Evolutionary conservation across 2,888 invertebrate genomes (phyloP), one percentile per base, ranked within the genome.

Genomic region (Candidula unifasciata): DNA sequence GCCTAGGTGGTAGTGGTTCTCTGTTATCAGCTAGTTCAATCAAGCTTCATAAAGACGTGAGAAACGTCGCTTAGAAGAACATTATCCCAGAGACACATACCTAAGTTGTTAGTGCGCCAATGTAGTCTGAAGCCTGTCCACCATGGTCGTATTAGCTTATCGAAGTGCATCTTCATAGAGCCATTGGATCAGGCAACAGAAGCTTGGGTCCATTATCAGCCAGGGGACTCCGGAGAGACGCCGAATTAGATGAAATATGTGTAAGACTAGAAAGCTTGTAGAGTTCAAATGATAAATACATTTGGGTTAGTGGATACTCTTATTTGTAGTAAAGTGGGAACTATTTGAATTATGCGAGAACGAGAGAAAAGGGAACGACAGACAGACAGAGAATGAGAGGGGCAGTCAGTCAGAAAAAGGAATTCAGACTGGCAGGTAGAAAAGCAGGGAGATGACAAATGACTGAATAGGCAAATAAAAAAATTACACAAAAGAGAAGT

Each of bases 81-180:
- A 52, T 33, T 33, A 54, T 24, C 54, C 13, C 71, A 69, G 21
- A 10, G 71, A 2, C 3, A 44, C 71, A 80, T 80, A 24, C 71
- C 80, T 57, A 0, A 8, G 80, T 33, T 13, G 80, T 37, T 37
- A 80, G 60, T 52, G 27, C 18, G 57, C 16, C 6, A 57, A 37
- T 66, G 80, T 52, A 54, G 54, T 80, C 52, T 44, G 35, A 71
- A 60, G 54, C 57, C 54, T 27, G 71, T 54, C 33, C 30, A 71
- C 71, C 13, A 71, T 35, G 54, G n/a, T 57, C 69, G 57, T 71
- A 33, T 71, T 33, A 71, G 71, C 80, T 80, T 80, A 80, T 80
- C 71, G 80, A 80, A 80, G 80, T 80, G 80, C 71, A 30, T 37
- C 80, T 35, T 80, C 68, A 80, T 80, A 80, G 71, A 80, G 57